Conservation (phyloP, 2,888 invertebrate species). For the Hyposoter didymator region DNA sequence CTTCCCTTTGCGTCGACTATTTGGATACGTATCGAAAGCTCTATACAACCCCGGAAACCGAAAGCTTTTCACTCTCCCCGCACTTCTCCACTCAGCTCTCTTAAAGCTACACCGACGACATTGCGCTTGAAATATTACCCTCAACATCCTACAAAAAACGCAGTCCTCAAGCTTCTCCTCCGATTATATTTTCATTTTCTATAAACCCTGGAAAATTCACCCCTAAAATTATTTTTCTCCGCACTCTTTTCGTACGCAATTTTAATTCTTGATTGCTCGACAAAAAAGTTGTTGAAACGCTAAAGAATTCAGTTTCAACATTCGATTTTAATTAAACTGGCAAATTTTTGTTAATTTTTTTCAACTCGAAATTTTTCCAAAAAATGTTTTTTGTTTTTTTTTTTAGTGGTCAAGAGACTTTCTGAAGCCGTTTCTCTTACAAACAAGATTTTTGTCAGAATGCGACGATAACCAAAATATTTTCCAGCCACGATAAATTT, state of each 20-base stretch:
- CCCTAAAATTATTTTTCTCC: background rate
- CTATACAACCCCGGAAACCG: conserved; percentile 36
- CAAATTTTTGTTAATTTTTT: no score
- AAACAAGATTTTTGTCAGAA: background rate
- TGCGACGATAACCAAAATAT: background rate
- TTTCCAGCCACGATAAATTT: background rate
- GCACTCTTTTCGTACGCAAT: background rate
- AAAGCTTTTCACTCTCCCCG: conserved; percentile 12
- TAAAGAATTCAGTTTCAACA: background rate
- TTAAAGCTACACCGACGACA: background rate
- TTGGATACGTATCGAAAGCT: conserved; percentile 53
- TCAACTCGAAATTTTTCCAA: no score
- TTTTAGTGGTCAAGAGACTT: background rate
- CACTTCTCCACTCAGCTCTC: background rate
- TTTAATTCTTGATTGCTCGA: background rate
- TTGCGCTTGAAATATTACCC: background rate
- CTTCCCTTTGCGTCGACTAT: conserved; percentile 39
- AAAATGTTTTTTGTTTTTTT: background rate
- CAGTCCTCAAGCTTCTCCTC: background rate
- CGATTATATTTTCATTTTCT: background rate
- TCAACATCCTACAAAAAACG: background rate
- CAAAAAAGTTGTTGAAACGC: background rate
- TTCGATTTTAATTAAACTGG: no score
- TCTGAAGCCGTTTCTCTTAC: background rate
- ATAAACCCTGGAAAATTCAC: background rate